These are phyloP conservation scores for Octopus sinensis DNA, from an alignment of 1,140 invertebrate genomes.

Conservation along the genomic window DNA sequence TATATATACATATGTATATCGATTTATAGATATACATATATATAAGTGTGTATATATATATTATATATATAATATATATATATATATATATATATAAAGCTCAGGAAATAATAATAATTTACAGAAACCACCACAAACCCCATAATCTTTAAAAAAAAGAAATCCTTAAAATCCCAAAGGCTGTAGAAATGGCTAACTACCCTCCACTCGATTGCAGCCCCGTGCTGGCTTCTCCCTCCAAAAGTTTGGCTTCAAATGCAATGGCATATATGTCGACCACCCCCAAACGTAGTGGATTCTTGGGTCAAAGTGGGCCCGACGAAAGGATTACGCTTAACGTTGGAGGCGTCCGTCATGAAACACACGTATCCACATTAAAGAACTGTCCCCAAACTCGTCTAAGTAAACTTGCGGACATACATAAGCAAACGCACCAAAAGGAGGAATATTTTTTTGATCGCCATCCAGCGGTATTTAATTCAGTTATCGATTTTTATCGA, in stretches of 20 bases:
- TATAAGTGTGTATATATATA: too few species aligned
- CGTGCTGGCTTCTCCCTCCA: neutral
- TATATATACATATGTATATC: too few species aligned
- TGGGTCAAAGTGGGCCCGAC: constrained; percentile 28
- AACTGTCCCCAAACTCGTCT: constrained; percentile 53
- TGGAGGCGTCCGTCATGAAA: constrained; percentile 93
- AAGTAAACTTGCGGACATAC: constrained; percentile 43
- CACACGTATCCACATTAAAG: constrained; percentile 70
- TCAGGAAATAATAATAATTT: neutral
- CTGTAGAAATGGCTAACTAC: constrained; percentile 15
- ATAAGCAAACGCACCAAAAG: constrained; percentile 38
- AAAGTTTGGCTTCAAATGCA: constrained; percentile 15
- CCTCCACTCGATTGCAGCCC: neutral
- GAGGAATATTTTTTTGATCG: constrained; percentile 57
- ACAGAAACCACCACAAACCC: neutral
- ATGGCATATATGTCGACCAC: constrained; percentile 27
- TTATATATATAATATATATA: too few species aligned
- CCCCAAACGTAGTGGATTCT: constrained; percentile 24
- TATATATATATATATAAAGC: neutral
- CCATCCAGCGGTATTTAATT: constrained; percentile 55
- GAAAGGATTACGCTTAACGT: constrained; percentile 85
- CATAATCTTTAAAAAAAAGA: neutral
- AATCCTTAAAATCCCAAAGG: neutral
- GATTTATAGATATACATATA: too few species aligned
- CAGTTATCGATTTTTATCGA: constrained; percentile 54